A percentile compares a stretch with the other conserved stretches of the same genome.
Conservation (phyloP, 1,140 invertebrate genomes). For the Triops cancriformis region DNA sequence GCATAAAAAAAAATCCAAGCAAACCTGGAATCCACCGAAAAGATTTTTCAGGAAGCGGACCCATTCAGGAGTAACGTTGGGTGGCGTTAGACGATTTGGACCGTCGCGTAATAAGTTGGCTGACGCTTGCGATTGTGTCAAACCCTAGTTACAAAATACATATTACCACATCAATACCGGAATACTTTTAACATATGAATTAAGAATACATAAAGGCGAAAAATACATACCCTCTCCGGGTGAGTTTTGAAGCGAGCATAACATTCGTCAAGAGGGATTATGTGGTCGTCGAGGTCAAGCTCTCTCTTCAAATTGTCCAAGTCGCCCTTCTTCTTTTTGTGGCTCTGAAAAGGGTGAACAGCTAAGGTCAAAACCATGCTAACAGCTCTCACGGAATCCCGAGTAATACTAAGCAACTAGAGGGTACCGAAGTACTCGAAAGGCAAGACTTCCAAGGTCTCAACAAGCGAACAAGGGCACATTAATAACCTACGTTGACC, state of each 20-base stretch:
- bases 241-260: slow-evolving; percentile 91
- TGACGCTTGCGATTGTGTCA: slow-evolving; percentile 48
- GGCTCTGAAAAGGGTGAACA: not conserved
- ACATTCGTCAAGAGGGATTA: slow-evolving; percentile 90
- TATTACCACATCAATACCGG: too few species aligned
- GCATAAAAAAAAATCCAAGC: not conserved
- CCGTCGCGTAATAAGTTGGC: slow-evolving; percentile 50
- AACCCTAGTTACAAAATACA: slow-evolving; percentile 41
- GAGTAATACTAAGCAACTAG: not conserved
- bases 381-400: not conserved
- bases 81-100: slow-evolving; percentile 57
- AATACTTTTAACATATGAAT: too few species aligned
- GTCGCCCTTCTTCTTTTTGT: slow-evolving; percentile 41
- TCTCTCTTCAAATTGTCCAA: slow-evolving; percentile 96
- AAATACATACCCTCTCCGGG: slow-evolving; percentile 75
- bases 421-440: not conserved
- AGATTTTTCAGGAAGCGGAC: slow-evolving; percentile 55
- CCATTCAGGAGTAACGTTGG: slow-evolving; percentile 53
- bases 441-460: not conserved
- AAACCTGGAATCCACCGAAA: slow-evolving; percentile 57
- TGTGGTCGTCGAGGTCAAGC: slow-evolving; percentile 96
- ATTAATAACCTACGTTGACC: not conserved
- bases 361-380: slow-evolving; percentile 4
- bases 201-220: too few species aligned
- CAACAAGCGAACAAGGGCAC: not conserved